These are phyloP conservation scores for Apocrypta bakeri DNA, from an alignment of 1,140 invertebrate species.

Conservation along the genomic window DNA sequence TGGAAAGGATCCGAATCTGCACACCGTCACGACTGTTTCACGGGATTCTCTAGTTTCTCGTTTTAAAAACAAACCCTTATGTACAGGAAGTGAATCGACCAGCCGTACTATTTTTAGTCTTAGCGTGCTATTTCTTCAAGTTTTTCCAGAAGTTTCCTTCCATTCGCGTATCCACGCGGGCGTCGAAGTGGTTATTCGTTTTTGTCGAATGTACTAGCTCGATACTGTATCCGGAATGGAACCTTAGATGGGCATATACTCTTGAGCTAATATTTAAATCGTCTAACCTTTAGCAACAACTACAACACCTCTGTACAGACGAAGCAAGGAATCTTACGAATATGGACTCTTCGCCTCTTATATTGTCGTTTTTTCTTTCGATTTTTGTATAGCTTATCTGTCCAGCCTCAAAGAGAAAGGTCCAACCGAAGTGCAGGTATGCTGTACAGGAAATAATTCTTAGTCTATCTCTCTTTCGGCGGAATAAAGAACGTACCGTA, in stretches of 20 bases:
- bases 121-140: no score
- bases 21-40: no score
- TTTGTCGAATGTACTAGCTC: no score
- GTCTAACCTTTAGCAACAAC: neutral
- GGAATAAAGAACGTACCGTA: neutral
- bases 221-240: neutral
- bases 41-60: no score
- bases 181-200: neutral
- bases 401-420: neutral
- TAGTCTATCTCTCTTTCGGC: neutral
- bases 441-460: neutral
- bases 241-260: neutral
- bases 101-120: no score
- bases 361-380: neutral
- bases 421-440: neutral
- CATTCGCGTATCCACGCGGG: no score
- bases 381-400: neutral
- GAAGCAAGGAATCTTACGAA: slow-evolving; percentile 42
- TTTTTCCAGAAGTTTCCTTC: no score
- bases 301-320: neutral
- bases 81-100: no score
- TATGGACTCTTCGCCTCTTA: slow-evolving; percentile 48
- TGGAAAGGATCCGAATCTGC: no score
- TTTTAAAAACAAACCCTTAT: neutral
- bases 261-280: neutral